Evolutionary conservation across 2,888 invertebrate genomes (phyloP).

Genomic region (Chouioia cunea): DNA sequence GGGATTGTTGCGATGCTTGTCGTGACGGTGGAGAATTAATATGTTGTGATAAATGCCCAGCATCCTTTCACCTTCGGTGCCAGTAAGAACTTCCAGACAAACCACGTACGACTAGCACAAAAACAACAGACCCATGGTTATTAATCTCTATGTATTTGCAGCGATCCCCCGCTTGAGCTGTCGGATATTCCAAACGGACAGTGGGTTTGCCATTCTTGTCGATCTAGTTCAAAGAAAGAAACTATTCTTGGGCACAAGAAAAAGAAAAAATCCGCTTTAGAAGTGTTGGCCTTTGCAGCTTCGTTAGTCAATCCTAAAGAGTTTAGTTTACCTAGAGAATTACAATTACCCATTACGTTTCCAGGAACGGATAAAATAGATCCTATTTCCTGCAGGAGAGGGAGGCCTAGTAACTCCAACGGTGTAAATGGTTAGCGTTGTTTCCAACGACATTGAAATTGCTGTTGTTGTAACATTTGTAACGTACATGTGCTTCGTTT

Average conservation of each 20-base stretch:
- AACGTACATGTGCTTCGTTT: too few relatives aligned
- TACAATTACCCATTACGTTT: slow-evolving; percentile 81
- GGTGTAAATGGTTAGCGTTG: slow-evolving; percentile 56
- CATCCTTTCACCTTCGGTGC: slow-evolving; percentile 95
- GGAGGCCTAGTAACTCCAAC: slow-evolving; percentile 57
- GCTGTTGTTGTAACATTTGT: not conserved
- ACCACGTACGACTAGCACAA: too few relatives aligned
- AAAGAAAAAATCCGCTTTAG: slow-evolving; percentile 74
- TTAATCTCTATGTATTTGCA: too few relatives aligned
- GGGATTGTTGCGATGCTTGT: slow-evolving; percentile 94
- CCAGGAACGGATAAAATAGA: slow-evolving; percentile 86
- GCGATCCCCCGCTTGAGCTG: slow-evolving; percentile 93
- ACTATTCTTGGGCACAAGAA: slow-evolving; percentile 54
- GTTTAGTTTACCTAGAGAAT: slow-evolving; percentile 87
- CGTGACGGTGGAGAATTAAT: slow-evolving; percentile 94
- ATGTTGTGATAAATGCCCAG: slow-evolving; percentile 96
- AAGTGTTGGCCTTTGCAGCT: slow-evolving; percentile 85
- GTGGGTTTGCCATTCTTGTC: slow-evolving; percentile 92
- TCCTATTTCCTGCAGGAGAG: slow-evolving; percentile 60
- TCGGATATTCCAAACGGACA: slow-evolving; percentile 90
- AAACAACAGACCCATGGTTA: too few relatives aligned
- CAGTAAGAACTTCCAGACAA: slow-evolving; percentile 77
- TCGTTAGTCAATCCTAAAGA: slow-evolving; percentile 89
- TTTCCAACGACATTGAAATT: slow-evolving; percentile 1
- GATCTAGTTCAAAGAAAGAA: slow-evolving; percentile 68